Percentiles rank a stretch among this genome's conserved stretches.
phyloP scores from a whole-genome alignment of 2,888 invertebrate species.

The Osmoderma eremita region DNA sequence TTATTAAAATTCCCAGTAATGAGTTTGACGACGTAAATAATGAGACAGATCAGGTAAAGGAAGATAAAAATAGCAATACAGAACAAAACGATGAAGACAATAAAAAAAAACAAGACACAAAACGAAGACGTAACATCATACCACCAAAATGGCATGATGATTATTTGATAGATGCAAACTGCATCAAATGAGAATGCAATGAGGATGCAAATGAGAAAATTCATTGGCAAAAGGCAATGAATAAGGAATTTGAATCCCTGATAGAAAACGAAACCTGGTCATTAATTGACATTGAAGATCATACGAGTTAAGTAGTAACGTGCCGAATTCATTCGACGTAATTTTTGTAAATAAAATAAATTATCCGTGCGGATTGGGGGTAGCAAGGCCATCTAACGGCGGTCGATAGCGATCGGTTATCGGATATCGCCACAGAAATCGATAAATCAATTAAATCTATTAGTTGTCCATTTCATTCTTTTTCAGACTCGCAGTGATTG shows the following conservation, averaged over 20 bases:
- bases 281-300: not conserved
- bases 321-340: no score
- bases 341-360: no score
- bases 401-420: no score
- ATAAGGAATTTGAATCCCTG: conserved; percentile 7
- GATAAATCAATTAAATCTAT: no score
- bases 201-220: not conserved
- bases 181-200: not conserved
- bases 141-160: not conserved
- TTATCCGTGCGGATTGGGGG: no score
- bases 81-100: conserved; percentile 1
- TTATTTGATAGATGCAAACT: conserved; percentile 8
- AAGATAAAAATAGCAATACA: not conserved
- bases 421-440: no score
- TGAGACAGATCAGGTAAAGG: conserved; percentile 9
- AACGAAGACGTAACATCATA: conserved; percentile 2
- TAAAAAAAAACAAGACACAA: not conserved
- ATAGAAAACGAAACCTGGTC: conserved; percentile 11
- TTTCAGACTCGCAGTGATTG: no score
- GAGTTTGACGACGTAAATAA: not conserved
- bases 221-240: not conserved
- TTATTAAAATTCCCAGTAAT: conserved; percentile 1
- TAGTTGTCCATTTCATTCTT: no score
- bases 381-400: no score
- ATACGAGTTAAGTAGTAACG: no score